phyloP scores from a whole-genome alignment of 2,797 vertebrate genomes.

The Ctenopoma kingsleyae region DNA sequence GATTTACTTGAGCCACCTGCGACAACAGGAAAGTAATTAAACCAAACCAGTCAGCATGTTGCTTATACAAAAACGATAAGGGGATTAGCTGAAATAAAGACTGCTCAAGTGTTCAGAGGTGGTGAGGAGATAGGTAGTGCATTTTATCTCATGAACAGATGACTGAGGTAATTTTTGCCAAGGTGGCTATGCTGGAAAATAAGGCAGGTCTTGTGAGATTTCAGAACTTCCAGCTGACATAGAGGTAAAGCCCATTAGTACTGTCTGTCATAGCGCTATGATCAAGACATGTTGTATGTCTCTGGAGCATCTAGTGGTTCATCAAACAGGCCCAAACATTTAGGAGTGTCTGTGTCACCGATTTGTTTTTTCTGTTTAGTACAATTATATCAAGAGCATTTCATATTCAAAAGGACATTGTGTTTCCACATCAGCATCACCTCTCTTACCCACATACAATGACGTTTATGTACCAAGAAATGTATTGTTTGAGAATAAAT shows the following conservation, averaged over 20 bases:
- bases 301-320: conserved; percentile 56
- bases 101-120: conserved; percentile 25
- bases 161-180: conserved; percentile 30
- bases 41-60: conserved; percentile 34
- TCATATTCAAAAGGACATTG: conserved; percentile 44
- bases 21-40: conserved; percentile 43
- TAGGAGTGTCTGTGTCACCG: conserved; percentile 48
- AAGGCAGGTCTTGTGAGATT: conserved; percentile 15
- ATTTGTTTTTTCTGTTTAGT: conserved; percentile 42
- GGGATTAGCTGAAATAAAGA: conserved; percentile 41
- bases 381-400: conserved; percentile 45
- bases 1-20: conserved; percentile 50
- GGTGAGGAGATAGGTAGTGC: conserved; percentile 23
- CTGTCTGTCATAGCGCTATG: conserved; percentile 42
- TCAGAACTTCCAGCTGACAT: conserved; percentile 39
- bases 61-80: conserved; percentile 47
- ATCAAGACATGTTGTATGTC: conserved; percentile 34
- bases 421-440: conserved; percentile 62
- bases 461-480: conserved; percentile 74
- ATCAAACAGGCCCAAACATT: conserved; percentile 44
- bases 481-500: conserved; percentile 78
- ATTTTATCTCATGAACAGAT: conserved; percentile 40
- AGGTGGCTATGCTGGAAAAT: conserved; percentile 20
- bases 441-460: conserved; percentile 65
- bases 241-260: conserved; percentile 33